Percentiles rank a stretch among this genome's conserved stretches.
Conservation (phyloP, 2,888 invertebrate species). For the Ormyrus nitidulus region DNA sequence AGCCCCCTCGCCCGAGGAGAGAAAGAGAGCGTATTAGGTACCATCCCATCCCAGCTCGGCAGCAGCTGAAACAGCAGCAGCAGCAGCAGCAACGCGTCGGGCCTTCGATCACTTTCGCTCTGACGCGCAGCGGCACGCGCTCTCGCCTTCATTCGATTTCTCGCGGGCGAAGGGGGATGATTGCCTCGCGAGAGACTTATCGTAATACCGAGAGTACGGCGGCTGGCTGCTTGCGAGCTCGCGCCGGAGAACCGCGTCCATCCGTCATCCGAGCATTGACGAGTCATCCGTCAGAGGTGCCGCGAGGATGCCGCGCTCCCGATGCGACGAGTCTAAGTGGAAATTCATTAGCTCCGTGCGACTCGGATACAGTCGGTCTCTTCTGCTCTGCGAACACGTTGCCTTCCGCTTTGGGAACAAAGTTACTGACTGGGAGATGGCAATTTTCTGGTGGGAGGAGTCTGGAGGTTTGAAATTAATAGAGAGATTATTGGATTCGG, state of each 20-base stretch:
- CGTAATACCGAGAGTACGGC: not conserved
- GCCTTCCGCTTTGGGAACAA: no score
- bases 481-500: not conserved
- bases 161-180: constrained; percentile 32
- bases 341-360: constrained; percentile 47
- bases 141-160: constrained; percentile 36
- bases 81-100: constrained; percentile 12
- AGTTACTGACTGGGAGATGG: no score
- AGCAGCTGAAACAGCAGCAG: not conserved
- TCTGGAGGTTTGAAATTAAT: no score
- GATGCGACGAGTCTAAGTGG: constrained; percentile 37
- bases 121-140: constrained; percentile 19
- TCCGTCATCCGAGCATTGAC: constrained; percentile 55
- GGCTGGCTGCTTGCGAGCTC: not conserved
- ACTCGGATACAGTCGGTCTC: not conserved
- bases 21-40: no score
- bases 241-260: constrained; percentile 23
- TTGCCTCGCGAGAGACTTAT: constrained; percentile 40
- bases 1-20: no score
- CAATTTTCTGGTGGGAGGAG: no score
- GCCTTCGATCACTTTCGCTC: constrained; percentile 46
- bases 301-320: not conserved
- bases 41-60: not conserved
- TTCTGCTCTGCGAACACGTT: no score
- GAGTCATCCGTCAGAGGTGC: constrained; percentile 42